Evolutionary conservation across 2,888 invertebrate genomes (phyloP), one percentile per base, ranked within the genome.

Genomic region (Nycteola revayana): DNA sequence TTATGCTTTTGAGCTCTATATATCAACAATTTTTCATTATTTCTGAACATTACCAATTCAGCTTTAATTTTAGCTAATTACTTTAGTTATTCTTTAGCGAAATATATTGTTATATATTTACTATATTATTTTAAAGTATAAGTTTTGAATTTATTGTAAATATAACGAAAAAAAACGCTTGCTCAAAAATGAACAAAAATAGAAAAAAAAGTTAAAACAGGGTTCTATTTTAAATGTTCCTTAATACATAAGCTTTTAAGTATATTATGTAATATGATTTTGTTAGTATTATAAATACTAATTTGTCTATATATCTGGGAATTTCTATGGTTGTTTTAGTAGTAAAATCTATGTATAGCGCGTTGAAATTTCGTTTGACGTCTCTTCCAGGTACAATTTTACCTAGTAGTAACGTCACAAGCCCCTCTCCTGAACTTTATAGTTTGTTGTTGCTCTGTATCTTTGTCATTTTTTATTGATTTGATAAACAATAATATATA

Each of bases 41-140:
- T 32, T 51, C 38, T 50, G 50, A 67, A 68, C 56, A 72, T 73
- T 75, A 75, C 75, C 76, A 75, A 61, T 51, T 56, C 65, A 75
- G 75, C 76, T 76, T 75, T 76, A 76, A 75, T 66, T 32, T 42
- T 38, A 49, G 50, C 51, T 36, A 49, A 28, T n/a, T n/a, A n/a
- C n/a, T n/a, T n/a, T n/a, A n/a, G n/a, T 37, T 43, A 38, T 45
- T 46, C 20, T 37, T 43, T 48, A 49, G 48, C 39, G 56, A 44
- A 55, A 40, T 45, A 40, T 9, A 29, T 30, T 24, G 10, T 9
- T 30, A 11, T 43, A 34, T 20, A 7, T 28, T 20, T 22, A n/a
- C n/a, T 21, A 21, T 5, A 14, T 21, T 2, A 2, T 36, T 22
- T 42, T 40, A 25, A 25, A 29, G 18, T 25, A 44, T 25, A 5